Conservation (phyloP, 1,140 invertebrate species). For the Epicauta chinensis region DNA sequence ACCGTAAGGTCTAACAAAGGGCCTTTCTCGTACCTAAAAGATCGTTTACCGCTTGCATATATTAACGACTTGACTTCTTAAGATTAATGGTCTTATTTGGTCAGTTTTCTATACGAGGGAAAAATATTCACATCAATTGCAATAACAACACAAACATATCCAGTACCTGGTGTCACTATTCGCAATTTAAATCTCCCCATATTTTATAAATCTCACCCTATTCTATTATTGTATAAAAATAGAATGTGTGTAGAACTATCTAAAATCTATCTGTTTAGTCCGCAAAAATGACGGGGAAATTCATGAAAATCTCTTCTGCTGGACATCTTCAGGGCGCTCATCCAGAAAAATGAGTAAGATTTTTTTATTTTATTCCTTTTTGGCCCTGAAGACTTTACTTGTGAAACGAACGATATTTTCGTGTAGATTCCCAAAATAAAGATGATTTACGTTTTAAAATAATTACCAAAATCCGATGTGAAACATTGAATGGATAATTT, state of each 20-base stretch:
- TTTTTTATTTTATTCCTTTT: neutral
- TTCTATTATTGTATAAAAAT: too few species aligned
- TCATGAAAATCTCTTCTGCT: neutral
- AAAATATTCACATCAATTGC: conserved; percentile 6
- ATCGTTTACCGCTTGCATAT: conserved; percentile 43
- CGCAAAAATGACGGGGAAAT: too few species aligned
- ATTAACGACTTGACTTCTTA: conserved; percentile 36
- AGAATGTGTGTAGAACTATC: too few species aligned
- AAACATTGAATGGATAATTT: too few species aligned
- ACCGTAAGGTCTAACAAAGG: conserved; percentile 43
- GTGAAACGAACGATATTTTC: neutral
- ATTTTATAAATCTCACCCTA: too few species aligned
- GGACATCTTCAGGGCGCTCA: conserved; percentile 9
- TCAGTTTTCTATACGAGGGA: conserved; percentile 21
- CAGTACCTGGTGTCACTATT: neutral
- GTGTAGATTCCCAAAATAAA: too few species aligned
- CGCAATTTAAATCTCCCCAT: neutral
- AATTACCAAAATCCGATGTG: too few species aligned
- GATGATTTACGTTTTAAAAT: too few species aligned
- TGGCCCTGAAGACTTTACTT: conserved; percentile 7
- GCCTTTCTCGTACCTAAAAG: conserved; percentile 37
- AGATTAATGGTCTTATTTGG: conserved; percentile 40
- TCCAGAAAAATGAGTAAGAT: conserved; percentile 5
- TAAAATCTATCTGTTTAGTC: too few species aligned
- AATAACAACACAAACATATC: too few species aligned